Conservation (phyloP, 2,113 vertebrate species). For the Mustela nigripes region DNA sequence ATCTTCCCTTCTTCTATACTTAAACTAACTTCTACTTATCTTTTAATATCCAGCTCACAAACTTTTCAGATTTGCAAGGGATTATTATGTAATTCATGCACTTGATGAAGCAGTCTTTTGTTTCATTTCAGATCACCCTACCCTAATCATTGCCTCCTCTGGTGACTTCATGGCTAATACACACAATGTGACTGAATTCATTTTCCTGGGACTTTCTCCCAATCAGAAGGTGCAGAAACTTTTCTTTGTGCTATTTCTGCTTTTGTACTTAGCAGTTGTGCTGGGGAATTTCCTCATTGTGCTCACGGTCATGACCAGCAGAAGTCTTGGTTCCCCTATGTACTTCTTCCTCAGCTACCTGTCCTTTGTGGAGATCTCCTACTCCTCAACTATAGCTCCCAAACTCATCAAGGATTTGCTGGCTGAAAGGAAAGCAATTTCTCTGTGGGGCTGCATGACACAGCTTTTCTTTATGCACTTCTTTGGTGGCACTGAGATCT, state of each 20-base stretch:
- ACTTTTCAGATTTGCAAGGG: not conserved
- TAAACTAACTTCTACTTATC: not conserved
- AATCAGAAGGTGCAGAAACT: not conserved
- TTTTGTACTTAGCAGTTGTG: conserved; percentile 57
- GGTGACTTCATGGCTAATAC: not conserved
- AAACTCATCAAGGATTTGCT: conserved; percentile 74
- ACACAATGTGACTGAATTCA: conserved; percentile 61
- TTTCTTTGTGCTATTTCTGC: conserved; percentile 68
- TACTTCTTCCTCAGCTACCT: conserved; percentile 78
- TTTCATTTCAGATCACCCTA: conserved; percentile 27
- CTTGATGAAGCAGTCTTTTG: not conserved
- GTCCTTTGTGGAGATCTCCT: conserved; percentile 76
- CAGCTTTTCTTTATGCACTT: conserved; percentile 74
- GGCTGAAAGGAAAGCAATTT: conserved; percentile 64
- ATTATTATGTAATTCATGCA: not conserved
- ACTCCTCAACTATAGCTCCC: conserved; percentile 68
- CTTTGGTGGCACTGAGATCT: conserved; percentile 63
- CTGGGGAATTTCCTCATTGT: conserved; percentile 70
- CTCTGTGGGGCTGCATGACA: conserved; percentile 59
- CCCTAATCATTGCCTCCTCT: not conserved
- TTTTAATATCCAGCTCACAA: not conserved
- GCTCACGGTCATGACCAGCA: conserved; percentile 42
- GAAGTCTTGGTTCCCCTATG: conserved; percentile 74
- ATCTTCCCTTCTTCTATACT: not conserved
- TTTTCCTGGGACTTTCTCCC: conserved; percentile 68